Evolutionary conservation across 2,888 invertebrate species (phyloP).

Genomic region (Spatulosminthurus flaviceps): DNA sequence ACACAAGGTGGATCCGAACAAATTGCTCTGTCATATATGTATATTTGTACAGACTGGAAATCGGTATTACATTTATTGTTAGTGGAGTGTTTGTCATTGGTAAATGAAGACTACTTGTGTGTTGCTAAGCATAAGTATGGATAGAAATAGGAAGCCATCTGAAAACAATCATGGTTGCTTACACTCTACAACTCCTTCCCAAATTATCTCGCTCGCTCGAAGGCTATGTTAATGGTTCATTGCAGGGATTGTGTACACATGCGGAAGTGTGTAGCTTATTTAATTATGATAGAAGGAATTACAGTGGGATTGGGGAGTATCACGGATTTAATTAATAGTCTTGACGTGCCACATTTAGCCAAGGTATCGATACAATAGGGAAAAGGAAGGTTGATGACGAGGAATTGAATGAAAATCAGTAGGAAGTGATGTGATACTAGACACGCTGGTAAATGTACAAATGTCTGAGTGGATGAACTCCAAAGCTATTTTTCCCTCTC

Average conservation of each 20-base stretch:
- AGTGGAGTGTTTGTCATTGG: too few species aligned
- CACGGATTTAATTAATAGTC: slow-evolving; percentile 6
- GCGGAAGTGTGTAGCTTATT: neutral
- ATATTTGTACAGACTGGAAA: too few species aligned
- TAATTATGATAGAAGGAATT: slow-evolving; percentile 18
- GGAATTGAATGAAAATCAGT: neutral
- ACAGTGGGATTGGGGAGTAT: neutral
- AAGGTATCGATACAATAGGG: too few species aligned
- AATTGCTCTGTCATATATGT: too few species aligned
- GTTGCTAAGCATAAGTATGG: too few species aligned
- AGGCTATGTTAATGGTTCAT: neutral
- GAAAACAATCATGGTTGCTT: neutral
- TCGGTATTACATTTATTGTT: too few species aligned
- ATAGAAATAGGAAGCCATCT: neutral
- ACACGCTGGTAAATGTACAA: neutral
- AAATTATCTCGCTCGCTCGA: neutral
- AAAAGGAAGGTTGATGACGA: too few species aligned
- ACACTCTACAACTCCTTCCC: neutral
- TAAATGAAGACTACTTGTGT: too few species aligned
- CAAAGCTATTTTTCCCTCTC: neutral
- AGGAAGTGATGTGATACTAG: neutral
- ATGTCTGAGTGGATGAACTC: neutral
- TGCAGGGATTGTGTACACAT: neutral
- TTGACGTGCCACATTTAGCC: neutral
- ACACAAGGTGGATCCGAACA: too few species aligned